A percentile compares a stretch with the other conserved stretches of the same genome.
Evolutionary conservation across 2,113 vertebrate species (phyloP).

Genomic region (Clarias gariepinus): DNA sequence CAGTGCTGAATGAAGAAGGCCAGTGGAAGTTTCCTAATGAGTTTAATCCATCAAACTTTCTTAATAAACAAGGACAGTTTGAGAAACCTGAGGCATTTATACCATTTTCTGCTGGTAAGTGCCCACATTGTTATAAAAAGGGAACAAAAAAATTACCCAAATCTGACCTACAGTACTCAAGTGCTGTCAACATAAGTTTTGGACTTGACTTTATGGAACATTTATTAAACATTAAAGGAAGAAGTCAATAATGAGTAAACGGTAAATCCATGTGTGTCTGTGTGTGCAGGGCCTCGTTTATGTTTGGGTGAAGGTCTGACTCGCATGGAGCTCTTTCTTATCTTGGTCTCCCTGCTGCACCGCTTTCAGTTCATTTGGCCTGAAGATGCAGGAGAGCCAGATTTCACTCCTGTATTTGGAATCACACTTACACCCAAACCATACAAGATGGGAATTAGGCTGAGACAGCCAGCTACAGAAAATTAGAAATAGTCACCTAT

Average conservation of each 20-base stretch:
- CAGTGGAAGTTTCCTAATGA: constrained; percentile 75
- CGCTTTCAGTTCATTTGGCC: constrained; percentile 55
- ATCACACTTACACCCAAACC: constrained; percentile 44
- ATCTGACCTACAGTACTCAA: neutral
- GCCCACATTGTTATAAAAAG: neutral
- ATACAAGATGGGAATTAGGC: constrained; percentile 53
- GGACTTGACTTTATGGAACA: neutral
- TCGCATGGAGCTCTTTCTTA: constrained; percentile 26
- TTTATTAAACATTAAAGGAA: neutral
- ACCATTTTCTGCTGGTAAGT: constrained; percentile 80
- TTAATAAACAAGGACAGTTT: constrained; percentile 70
- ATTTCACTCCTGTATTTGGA: constrained; percentile 49
- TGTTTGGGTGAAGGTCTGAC: constrained; percentile 33
- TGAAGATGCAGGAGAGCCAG: constrained; percentile 47
- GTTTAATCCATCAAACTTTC: constrained; percentile 78
- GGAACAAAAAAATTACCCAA: neutral
- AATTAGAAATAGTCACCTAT: neutral
- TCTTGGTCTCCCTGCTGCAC: constrained; percentile 45
- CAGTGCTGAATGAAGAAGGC: constrained; percentile 74
- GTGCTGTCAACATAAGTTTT: neutral
- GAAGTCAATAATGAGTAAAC: neutral
- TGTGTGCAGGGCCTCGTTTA: constrained; percentile 1
- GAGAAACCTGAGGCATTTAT: constrained; percentile 78
- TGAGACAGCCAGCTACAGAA: constrained; percentile 24
- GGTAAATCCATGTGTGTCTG: neutral